Base-by-base conservation (phyloP, 1,140 invertebrate genomes). In the Calliopsis andreniformis region DNA sequence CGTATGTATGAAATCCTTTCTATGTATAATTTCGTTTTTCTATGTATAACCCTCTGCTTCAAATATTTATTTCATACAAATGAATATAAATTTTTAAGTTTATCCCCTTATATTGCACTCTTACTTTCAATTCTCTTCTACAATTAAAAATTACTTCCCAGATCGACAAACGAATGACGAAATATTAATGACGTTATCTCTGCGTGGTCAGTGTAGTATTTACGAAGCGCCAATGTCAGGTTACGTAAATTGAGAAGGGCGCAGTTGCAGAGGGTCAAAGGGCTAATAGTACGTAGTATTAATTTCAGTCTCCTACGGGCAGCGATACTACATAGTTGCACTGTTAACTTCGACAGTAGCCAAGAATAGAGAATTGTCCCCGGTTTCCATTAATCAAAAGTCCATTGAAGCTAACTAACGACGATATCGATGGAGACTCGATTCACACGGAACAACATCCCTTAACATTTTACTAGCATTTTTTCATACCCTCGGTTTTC, bases 321-420 rank as follows among this genome's bases (percentile, higher is more conserved):
- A 23, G 59, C 32, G 61, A 55, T 43, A 35, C 39, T n/a, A n/a
- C n/a, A n/a, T n/a, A 45, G 28, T 47, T 16, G n/a, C 49, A 73
- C 56, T 73, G 49, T 55, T 67, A 66, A 73, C 30, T 56, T 3
- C 14, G 25, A 10, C 25, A 10, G 67, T 28, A 25, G 7, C n/a
- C 47, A 2, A 14, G 39, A 25, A 20, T 58, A 58, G n/a, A n/a
- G n/a, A n/a, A 35, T 30, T 58, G 55, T 35, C 32, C 18, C 35
- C 30, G 32, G 30, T n/a, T 25, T 67, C 35, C 71, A 73, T 73
- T 73, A 55, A 73, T 73, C 71, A 73, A 56, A 16, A 53, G 16
- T 23, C 71, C 32, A 45, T 67, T 55, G 49, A 56, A n/a, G 61
- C 7, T 25, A 23, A 73, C 71, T 25, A 56, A 73, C 20, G n/a